Base-by-base conservation (phyloP, 2,113 vertebrate genomes). In the Lucifuga dentata region DNA sequence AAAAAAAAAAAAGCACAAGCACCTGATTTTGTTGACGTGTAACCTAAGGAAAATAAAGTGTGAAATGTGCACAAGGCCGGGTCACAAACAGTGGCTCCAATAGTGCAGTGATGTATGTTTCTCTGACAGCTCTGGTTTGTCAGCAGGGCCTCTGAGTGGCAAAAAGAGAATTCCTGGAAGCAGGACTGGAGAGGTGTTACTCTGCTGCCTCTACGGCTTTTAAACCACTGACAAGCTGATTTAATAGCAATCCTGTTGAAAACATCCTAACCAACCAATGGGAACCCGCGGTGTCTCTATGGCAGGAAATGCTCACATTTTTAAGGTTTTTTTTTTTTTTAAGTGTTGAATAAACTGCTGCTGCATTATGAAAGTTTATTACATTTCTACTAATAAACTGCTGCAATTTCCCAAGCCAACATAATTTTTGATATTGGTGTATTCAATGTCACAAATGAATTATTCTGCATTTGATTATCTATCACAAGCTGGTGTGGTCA, bases 81-180 rank as follows among this genome's bases (percentile, higher is more conserved):
- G 15, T 13, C 50, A 62, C n/a, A 57, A 76, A 72, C 55, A 48
- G 23, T 13, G 41, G 10, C 35, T 32, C 65, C 56, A 64, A 70
- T 73, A 70, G 8, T 45, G 29, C 11, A 7, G 57, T 78, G 85
- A 82, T 82, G 71, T 53, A 86, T 78, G 82, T 20, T 26, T 40
- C 11, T 73, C 48, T 78, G 71, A 67, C 83, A 76, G 67, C 29
- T 0, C 23, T 52, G 69, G 72, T 74, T 55, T 67, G 26, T 56
- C 68, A 63, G 51, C 17, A 8, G 55, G 76, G 55, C 70, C 76
- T 60, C 80, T 61, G 11, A 59, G 68, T 50, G 44, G 51, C 66
- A 63, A 38, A 45, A 58, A 67, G 46, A 86, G 78, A 91, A 92
- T 91, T 91, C 86, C 85, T 73, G 88, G 91, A 92, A 91, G 80